Conservation (phyloP, 92 coral and sea anemone genomes). For the Bergia sp. region DNA sequence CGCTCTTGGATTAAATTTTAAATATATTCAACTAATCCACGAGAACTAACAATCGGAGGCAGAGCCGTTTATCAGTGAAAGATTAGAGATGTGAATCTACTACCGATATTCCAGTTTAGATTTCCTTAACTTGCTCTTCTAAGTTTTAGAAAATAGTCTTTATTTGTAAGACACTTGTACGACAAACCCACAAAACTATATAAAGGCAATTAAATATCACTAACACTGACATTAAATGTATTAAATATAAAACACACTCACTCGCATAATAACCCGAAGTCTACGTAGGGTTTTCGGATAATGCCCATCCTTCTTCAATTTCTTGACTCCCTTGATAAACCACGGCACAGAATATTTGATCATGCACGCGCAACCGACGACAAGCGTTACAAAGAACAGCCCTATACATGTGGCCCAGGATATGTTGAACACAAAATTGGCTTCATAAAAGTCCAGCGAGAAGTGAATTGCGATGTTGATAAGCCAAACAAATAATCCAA, state of each 20-base stretch:
- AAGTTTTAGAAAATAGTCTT: too few relatives aligned
- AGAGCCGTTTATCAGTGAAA: not conserved
- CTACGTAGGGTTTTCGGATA: slow-evolving; percentile 85
- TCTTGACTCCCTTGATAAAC: slow-evolving; percentile 86
- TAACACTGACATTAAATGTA: too few relatives aligned
- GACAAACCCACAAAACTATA: not conserved
- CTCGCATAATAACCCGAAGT: slow-evolving; percentile 73
- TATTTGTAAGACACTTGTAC: too few relatives aligned
- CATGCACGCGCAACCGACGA: slow-evolving; percentile 80
- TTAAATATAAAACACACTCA: slow-evolving; percentile 41
- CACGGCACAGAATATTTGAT: slow-evolving; percentile 89
- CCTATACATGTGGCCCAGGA: slow-evolving; percentile 96
- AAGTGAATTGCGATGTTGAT: slow-evolving; percentile 79
- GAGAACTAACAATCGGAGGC: not conserved
- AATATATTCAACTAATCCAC: not conserved
- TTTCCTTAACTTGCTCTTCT: too few relatives aligned
- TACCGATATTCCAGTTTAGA: not conserved
- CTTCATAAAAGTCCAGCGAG: slow-evolving; percentile 88
- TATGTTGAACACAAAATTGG: slow-evolving; percentile 79
- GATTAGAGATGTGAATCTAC: not conserved
- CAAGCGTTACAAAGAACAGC: slow-evolving; percentile 70
- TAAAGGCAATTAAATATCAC: not conserved
- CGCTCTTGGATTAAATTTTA: not conserved
- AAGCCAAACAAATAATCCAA: slow-evolving; percentile 81
- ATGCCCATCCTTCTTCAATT: slow-evolving; percentile 81